Conservation (phyloP, 2,797 vertebrate species). For the Trematomus bernacchii region DNA sequence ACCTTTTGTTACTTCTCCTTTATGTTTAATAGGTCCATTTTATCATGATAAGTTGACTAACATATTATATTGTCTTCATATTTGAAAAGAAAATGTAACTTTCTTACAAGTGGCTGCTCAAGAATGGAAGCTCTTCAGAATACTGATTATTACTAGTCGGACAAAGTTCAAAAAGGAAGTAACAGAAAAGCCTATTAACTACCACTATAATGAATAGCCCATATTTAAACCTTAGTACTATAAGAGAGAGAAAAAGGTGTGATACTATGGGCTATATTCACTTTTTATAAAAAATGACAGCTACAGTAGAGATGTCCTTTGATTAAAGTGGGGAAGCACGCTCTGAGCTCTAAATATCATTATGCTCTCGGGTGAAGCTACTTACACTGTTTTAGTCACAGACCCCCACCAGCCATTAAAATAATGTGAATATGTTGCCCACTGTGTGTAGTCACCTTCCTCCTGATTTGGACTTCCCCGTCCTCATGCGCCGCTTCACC, state of each 20-base stretch:
- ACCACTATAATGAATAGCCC: constrained; percentile 39
- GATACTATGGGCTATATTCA: constrained; percentile 33
- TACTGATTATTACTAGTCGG: neutral
- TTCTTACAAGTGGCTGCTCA: neutral
- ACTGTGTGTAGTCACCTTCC: constrained; percentile 64
- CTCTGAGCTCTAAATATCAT: constrained; percentile 69
- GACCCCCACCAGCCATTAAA: constrained; percentile 72
- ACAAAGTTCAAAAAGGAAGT: constrained; percentile 26
- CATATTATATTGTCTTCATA: neutral
- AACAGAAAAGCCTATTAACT: constrained; percentile 37
- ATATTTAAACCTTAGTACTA: constrained; percentile 39
- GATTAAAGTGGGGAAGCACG: constrained; percentile 48
- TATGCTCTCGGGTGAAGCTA: constrained; percentile 53
- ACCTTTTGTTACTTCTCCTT: neutral
- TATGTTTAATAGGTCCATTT: neutral
- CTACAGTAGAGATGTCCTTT: constrained; percentile 50
- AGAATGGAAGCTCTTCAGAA: neutral
- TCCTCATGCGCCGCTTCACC: constrained; percentile 62
- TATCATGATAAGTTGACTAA: neutral
- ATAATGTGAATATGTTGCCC: constrained; percentile 51
- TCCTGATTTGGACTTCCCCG: constrained; percentile 70
- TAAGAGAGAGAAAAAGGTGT: constrained; percentile 30
- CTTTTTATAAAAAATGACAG: constrained; percentile 67
- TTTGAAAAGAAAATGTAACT: neutral
- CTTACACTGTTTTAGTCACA: constrained; percentile 70